A percentile compares a stretch with the other conserved stretches of the same genome.
Conservation (phyloP, 2,113 vertebrate species). For the Genyomyrus donnyi region DNA sequence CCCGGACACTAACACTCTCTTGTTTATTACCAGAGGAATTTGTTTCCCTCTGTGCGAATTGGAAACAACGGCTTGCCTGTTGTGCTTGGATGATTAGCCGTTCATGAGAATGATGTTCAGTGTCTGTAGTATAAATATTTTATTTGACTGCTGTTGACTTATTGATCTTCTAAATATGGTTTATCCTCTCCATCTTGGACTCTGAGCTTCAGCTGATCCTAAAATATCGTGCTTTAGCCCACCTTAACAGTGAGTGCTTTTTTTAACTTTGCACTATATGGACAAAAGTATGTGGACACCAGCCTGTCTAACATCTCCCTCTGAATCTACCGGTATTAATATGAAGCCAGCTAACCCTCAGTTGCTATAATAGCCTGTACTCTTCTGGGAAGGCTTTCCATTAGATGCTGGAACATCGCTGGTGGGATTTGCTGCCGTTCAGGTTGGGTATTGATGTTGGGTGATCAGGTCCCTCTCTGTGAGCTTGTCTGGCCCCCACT, state of each 20-base stretch:
- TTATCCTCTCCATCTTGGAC: neutral
- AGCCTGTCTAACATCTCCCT: neutral
- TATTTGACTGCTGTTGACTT: neutral
- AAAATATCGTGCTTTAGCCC: neutral
- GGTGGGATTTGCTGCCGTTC: no score
- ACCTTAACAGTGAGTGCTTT: neutral
- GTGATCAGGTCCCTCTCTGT: no score
- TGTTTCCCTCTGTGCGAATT: neutral
- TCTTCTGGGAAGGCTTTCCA: neutral
- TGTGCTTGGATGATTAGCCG: neutral
- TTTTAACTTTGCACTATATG: neutral
- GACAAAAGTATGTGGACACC: neutral
- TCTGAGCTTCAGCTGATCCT: neutral
- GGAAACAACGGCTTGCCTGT: neutral
- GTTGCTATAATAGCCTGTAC: neutral
- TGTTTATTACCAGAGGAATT: neutral
- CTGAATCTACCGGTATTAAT: neutral
- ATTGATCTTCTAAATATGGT: neutral
- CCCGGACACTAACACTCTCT: neutral
- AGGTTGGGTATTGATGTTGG: no score
- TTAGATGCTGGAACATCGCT: neutral
- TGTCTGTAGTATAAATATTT: neutral
- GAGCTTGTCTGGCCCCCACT: neutral
- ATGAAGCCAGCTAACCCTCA: neutral
- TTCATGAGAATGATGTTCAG: neutral